phyloP scores from a whole-genome alignment of 2,113 vertebrate species.

The Mormoops blainvillei region DNA sequence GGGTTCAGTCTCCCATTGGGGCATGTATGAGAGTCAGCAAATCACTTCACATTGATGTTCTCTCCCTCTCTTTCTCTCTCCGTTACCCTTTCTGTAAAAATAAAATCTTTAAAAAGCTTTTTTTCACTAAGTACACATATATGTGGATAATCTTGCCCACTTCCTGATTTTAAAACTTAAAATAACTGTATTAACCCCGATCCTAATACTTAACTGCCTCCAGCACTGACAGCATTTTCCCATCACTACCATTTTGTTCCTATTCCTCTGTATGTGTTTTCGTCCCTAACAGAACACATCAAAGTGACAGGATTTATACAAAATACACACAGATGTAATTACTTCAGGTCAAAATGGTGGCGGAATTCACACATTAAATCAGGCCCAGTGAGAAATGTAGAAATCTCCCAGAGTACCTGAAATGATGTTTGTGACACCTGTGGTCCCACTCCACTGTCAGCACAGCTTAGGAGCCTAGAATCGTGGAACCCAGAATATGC shows the following conservation, averaged over 20 bases:
- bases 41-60: too few species aligned
- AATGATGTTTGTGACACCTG: background rate
- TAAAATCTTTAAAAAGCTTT: background rate
- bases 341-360: background rate
- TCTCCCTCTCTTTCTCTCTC: too few species aligned
- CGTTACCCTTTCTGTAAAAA: too few species aligned
- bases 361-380: background rate
- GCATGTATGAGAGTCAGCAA: too few species aligned
- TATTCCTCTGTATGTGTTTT: background rate
- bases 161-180: background rate
- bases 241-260: background rate
- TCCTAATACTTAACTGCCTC: background rate
- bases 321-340: background rate
- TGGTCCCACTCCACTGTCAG: background rate
- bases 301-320: background rate
- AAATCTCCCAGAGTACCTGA: background rate
- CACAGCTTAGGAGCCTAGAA: background rate
- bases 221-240: background rate
- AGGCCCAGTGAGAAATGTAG: background rate
- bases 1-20: too few species aligned
- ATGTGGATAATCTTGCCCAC: background rate
- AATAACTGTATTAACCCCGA: background rate
- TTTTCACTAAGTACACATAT: background rate
- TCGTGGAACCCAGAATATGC: fast-evolving
- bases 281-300: background rate